phyloP scores from a whole-genome alignment of 2,888 invertebrate species.

The Pediacus dermestoides region DNA sequence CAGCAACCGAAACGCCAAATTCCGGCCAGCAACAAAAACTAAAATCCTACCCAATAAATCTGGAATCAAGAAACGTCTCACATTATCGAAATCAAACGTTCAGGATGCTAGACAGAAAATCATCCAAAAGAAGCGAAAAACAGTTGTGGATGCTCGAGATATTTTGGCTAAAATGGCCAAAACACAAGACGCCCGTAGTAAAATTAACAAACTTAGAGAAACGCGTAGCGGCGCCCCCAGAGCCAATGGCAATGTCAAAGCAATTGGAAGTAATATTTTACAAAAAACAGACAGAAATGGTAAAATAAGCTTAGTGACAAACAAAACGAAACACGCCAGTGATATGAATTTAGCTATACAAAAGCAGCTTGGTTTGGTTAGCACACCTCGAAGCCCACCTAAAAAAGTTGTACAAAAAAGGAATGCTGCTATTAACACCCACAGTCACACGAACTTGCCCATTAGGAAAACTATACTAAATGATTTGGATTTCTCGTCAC shows the following conservation, averaged over 20 bases:
- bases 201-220: conserved; percentile 63
- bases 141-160: conserved; percentile 76
- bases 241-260: conserved; percentile 42
- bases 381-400: conserved; percentile 17
- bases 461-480: conserved; percentile 42
- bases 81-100: conserved; percentile 31
- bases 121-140: conserved; percentile 71
- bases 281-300: conserved; percentile 54
- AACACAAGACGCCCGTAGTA: conserved; percentile 69
- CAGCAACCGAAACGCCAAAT: too few species aligned
- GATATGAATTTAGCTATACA: conserved; percentile 46
- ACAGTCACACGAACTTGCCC: conserved; percentile 10
- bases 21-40: too few species aligned
- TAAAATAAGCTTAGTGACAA: conserved; percentile 54
- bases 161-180: conserved; percentile 73
- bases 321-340: conserved; percentile 41
- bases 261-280: conserved; percentile 50
- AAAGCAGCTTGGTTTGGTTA: conserved; percentile 44
- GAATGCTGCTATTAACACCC: background rate
- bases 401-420: conserved; percentile 14
- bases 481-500: conserved; percentile 30
- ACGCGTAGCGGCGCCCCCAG: conserved; percentile 39
- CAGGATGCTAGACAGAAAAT: conserved; percentile 76
- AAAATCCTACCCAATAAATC: too few species aligned
- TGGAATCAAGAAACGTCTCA: conserved; percentile 1